Evolutionary conservation across 2,113 vertebrate genomes (phyloP).

Genomic region (Pluvianellus socialis): DNA sequence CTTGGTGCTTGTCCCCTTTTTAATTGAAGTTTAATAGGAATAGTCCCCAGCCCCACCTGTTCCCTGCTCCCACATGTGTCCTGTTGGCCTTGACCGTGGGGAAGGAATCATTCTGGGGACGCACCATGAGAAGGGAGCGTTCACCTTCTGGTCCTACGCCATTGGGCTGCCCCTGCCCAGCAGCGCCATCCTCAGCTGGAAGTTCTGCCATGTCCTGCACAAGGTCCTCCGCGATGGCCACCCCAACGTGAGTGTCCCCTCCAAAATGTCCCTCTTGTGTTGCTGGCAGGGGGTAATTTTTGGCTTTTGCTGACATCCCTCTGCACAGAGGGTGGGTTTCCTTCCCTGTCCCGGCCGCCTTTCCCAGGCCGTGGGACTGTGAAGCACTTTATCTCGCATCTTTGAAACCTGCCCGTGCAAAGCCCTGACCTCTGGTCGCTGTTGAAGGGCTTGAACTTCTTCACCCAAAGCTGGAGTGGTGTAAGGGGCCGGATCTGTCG

Average conservation of each 20-base stretch:
- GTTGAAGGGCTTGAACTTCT: not conserved
- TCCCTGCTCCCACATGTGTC: not conserved
- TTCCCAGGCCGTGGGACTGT: not conserved
- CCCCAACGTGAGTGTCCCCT: slow-evolving; percentile 84
- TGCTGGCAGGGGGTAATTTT: fast-evolving
- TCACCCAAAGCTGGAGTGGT: not conserved
- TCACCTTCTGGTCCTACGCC: slow-evolving; percentile 97
- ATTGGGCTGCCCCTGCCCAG: slow-evolving; percentile 89
- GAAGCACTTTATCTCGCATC: fast-evolving
- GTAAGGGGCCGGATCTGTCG: not conserved
- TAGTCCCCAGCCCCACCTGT: not conserved
- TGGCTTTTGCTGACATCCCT: fast-evolving
- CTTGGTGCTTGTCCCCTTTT: fast-evolving
- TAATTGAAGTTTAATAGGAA: fast-evolving
- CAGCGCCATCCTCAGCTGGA: slow-evolving; percentile 96
- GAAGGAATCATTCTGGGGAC: slow-evolving; percentile 96
- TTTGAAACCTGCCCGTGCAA: not conserved
- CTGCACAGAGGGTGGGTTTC: not conserved
- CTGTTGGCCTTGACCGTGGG: slow-evolving; percentile 70
- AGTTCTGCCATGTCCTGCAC: slow-evolving; percentile 96
- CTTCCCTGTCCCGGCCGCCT: not conserved
- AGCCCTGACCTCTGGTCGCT: not conserved
- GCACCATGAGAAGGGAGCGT: slow-evolving; percentile 94
- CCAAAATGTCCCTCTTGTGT: fast-evolving
- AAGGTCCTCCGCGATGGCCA: slow-evolving; percentile 94